Evolutionary conservation across 92 coral and sea anemone species (phyloP).

Genomic region (Epizoanthus ramosus): DNA sequence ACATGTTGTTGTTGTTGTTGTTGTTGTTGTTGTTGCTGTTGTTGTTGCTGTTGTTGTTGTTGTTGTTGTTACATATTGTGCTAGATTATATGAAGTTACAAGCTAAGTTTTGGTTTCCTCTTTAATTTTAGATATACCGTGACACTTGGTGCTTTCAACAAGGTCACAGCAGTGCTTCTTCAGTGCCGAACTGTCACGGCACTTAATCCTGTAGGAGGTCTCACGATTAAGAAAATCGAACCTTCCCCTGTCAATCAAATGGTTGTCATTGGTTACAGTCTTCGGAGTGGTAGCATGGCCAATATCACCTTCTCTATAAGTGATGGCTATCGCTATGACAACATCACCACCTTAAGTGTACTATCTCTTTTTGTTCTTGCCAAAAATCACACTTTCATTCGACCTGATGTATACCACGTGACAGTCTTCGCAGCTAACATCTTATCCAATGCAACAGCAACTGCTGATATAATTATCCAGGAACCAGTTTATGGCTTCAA

Average conservation of each 20-base stretch:
- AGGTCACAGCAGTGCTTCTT: conserved; percentile 9
- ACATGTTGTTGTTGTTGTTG: too few relatives aligned
- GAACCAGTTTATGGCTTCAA: background rate
- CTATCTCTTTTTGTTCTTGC: background rate
- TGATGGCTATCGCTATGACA: conserved; percentile 10
- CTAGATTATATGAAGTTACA: background rate
- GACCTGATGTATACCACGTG: conserved; percentile 12
- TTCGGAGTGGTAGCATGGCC: conserved; percentile 15
- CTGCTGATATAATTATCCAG: conserved; percentile 13
- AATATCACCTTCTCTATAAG: conserved; percentile 24
- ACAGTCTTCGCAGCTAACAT: conserved; percentile 10
- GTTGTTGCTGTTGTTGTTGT: too few relatives aligned
- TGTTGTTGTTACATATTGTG: too few relatives aligned
- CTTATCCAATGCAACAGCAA: conserved; percentile 17
- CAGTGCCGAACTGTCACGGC: conserved; percentile 5
- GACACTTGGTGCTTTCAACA: conserved; percentile 17
- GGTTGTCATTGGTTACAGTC: conserved; percentile 13
- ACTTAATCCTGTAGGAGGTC: conserved; percentile 4
- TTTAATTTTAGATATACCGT: background rate
- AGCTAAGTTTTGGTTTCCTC: background rate
- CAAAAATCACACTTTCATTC: conserved; percentile 19
- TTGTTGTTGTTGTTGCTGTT: too few relatives aligned
- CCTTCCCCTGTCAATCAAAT: conserved; percentile 13
- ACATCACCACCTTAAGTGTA: background rate
- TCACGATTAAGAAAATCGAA: background rate